Conservation (phyloP, 2,888 invertebrate species). For the Automeris io region DNA sequence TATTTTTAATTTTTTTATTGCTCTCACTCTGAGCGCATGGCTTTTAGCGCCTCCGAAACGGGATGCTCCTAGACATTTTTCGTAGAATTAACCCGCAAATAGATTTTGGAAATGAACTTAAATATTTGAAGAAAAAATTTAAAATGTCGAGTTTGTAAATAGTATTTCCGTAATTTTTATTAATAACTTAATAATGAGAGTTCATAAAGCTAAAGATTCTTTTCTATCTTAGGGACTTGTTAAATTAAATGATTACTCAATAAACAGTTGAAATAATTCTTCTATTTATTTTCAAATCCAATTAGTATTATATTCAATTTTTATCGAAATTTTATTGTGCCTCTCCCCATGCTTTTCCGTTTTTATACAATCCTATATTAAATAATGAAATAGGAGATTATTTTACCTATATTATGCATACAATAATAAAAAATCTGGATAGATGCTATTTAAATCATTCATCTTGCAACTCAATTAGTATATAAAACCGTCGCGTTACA, state of each 20-base stretch:
- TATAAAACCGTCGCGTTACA: slow-evolving; percentile 17
- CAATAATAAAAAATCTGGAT: no score
- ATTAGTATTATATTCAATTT: slow-evolving; percentile 20
- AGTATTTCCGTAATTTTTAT: no score
- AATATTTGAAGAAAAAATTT: background rate
- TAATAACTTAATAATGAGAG: no score
- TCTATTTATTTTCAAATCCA: slow-evolving; percentile 20
- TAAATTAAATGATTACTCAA: no score
- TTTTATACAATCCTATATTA: slow-evolving; percentile 16
- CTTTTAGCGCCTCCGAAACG: slow-evolving; percentile 61
- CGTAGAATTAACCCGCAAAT: slow-evolving; percentile 33
- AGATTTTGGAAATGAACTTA: slow-evolving; percentile 18
- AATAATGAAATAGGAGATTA: slow-evolving; percentile 30
- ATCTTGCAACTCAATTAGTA: slow-evolving; percentile 42
- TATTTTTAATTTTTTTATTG: slow-evolving; percentile 54
- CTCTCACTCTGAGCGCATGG: slow-evolving; percentile 24
- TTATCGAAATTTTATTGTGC: slow-evolving; percentile 17
- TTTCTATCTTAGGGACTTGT: no score
- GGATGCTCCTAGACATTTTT: slow-evolving; percentile 30
- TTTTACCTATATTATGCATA: no score
- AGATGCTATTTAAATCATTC: no score
- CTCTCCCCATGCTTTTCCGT: no score
- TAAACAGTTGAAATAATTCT: no score
- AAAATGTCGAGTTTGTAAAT: slow-evolving; percentile 10
- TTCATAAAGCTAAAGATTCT: no score